A percentile compares a stretch with the other conserved stretches of the same genome.
Conservation (phyloP, 2,888 invertebrate genomes). For the Margaritifera margaritifera region DNA sequence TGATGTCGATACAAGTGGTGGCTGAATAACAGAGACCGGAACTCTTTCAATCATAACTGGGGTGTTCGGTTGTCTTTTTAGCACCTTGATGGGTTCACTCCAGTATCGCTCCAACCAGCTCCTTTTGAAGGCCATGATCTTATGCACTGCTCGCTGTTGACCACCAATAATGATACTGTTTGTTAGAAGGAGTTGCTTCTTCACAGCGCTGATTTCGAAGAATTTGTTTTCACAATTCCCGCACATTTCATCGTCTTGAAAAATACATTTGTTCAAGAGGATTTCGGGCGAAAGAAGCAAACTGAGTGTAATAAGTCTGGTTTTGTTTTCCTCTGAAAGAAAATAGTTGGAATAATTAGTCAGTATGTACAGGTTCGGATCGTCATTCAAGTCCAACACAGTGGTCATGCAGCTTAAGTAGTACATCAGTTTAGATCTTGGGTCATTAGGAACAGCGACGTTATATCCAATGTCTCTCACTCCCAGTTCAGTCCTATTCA, state of each 20-base stretch:
- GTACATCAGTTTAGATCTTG: slow-evolving; percentile 31
- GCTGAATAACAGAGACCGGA: no score
- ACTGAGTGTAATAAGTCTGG: slow-evolving; percentile 20
- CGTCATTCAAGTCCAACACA: slow-evolving; percentile 24
- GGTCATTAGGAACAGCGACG: slow-evolving; percentile 20
- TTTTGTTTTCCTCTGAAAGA: slow-evolving; percentile 19
- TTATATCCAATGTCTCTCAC: slow-evolving; percentile 8
- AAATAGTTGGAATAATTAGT: slow-evolving; percentile 21
- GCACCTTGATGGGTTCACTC: slow-evolving; percentile 7
- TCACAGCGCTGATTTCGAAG: slow-evolving; percentile 27
- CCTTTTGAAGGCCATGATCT: slow-evolving; percentile 22
- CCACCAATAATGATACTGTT: slow-evolving; percentile 27
- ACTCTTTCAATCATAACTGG: no score
- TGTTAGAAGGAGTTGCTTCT: slow-evolving; percentile 11
- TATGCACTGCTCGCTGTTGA: slow-evolving; percentile 15
- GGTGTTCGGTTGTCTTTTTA: no score
- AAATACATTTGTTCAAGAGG: not conserved
- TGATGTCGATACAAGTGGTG: no score
- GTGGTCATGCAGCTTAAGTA: slow-evolving; percentile 29
- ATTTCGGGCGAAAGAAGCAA: not conserved
- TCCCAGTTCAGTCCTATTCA: slow-evolving; percentile 18
- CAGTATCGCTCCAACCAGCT: slow-evolving; percentile 19
- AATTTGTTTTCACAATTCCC: slow-evolving; percentile 19
- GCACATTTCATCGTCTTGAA: slow-evolving; percentile 24
- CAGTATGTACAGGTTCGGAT: slow-evolving; percentile 18